Percentiles rank a stretch among this genome's conserved stretches.
phyloP scores from a whole-genome alignment of 1,140 invertebrate species.

The Colletes gigas region DNA sequence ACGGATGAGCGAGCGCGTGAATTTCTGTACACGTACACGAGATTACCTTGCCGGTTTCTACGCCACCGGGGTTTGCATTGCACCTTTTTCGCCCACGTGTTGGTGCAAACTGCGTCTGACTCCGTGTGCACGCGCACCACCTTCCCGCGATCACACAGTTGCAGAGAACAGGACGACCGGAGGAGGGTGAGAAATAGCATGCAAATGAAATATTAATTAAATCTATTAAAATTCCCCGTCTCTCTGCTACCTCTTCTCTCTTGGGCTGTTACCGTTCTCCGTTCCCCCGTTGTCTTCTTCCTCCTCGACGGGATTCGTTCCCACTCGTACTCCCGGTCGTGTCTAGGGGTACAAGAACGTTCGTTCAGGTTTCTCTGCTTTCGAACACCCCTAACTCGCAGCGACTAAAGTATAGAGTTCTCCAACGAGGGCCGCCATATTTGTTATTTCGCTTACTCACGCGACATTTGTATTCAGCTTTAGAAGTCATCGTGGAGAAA shows the following conservation, averaged over 20 bases:
- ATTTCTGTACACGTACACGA: not conserved
- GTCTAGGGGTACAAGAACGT: too few species aligned
- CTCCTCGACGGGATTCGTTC: not conserved
- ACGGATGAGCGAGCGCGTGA: not conserved
- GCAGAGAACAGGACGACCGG: slow-evolving; percentile 34
- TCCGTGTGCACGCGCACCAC: slow-evolving; percentile 7
- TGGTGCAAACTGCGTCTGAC: slow-evolving; percentile 27
- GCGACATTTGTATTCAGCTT: too few species aligned
- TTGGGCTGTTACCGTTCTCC: slow-evolving; percentile 13
- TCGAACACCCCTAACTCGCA: too few species aligned
- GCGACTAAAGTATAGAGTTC: too few species aligned
- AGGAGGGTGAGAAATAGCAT: slow-evolving; percentile 68
- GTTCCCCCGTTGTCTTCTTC: not conserved
- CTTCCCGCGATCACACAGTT: slow-evolving; percentile 15
- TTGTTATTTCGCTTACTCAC: too few species aligned
- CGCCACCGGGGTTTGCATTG: not conserved
- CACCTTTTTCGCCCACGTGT: slow-evolving; percentile 37
- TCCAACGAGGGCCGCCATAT: too few species aligned
- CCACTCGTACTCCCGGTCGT: not conserved
- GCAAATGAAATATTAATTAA: slow-evolving; percentile 77
- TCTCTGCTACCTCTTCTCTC: slow-evolving; percentile 15
- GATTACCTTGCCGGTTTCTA: slow-evolving; percentile 19
- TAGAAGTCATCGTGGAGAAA: too few species aligned
- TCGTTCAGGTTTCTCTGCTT: too few species aligned
- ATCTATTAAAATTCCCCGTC: slow-evolving; percentile 70